Evolutionary conservation across 37 sponge, comb jelly and placozoan genomes (phyloP).

Genomic region (Hexactinellida sp.): DNA sequence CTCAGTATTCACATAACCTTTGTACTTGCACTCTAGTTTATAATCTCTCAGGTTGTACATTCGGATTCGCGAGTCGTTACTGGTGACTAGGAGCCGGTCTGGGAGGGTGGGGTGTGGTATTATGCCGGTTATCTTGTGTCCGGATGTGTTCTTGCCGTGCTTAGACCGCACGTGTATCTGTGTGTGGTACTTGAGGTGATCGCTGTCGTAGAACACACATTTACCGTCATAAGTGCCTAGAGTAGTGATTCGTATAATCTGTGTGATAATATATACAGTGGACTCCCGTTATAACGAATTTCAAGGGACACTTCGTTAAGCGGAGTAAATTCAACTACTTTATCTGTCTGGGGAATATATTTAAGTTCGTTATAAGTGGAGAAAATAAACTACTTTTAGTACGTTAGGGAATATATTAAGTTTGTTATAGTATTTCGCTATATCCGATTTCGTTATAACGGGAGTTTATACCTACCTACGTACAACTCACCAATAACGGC

Average conservation of each 20-base stretch:
- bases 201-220: slow-evolving; percentile 88
- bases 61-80: slow-evolving; percentile 84
- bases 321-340: not conserved
- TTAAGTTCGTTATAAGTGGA: not conserved
- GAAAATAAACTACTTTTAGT: no score
- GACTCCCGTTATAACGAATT: not conserved
- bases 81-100: slow-evolving; percentile 65
- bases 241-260: not conserved
- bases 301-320: not conserved
- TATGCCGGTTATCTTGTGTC: slow-evolving; percentile 82
- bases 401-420: no score
- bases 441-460: not conserved
- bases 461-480: no score
- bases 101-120: slow-evolving; percentile 62
- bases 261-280: no score
- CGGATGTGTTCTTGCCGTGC: slow-evolving; percentile 74
- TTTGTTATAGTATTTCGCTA: no score
- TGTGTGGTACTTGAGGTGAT: slow-evolving; percentile 94
- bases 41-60: slow-evolving; percentile 83
- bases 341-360: not conserved
- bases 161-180: slow-evolving; percentile 82
- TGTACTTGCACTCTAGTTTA: slow-evolving; percentile 77
- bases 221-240: slow-evolving; percentile 80
- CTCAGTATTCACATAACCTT: slow-evolving; percentile 69
- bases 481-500: slow-evolving; percentile 50